These are phyloP conservation scores for Athalia circularis DNA, from an alignment of 2,888 invertebrate genomes.

Conservation along the genomic window DNA sequence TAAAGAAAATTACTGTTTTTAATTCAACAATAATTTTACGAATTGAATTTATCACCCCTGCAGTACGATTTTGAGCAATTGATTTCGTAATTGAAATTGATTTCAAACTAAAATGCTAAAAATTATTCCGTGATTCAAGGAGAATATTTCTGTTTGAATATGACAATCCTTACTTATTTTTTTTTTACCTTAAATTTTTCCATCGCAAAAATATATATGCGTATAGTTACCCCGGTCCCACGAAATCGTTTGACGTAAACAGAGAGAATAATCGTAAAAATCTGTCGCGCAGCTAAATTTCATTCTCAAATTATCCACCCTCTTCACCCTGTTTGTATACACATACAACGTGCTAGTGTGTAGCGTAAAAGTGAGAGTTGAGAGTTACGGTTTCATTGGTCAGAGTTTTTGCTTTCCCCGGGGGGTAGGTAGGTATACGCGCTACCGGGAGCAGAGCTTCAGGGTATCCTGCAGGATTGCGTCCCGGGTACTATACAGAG, in stretches of 20 bases:
- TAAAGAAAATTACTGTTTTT: too few relatives aligned
- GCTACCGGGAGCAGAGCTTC: neutral
- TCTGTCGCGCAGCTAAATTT: slow-evolving; percentile 23
- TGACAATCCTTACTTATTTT: too few relatives aligned
- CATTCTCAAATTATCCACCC: slow-evolving; percentile 31
- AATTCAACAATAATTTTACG: too few relatives aligned
- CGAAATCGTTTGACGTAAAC: neutral
- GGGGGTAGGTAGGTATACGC: neutral
- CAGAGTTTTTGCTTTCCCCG: slow-evolving; percentile 14
- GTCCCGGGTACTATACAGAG: neutral
- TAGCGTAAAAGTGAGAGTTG: neutral
- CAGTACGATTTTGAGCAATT: too few relatives aligned
- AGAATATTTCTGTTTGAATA: too few relatives aligned
- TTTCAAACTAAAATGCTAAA: too few relatives aligned
- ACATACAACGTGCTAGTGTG: slow-evolving; percentile 15
- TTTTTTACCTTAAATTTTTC: too few relatives aligned
- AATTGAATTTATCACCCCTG: too few relatives aligned
- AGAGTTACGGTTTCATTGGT: slow-evolving; percentile 35
- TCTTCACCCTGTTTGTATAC: slow-evolving; percentile 20
- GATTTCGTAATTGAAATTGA: too few relatives aligned
- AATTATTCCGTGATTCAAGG: too few relatives aligned
- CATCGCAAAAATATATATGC: neutral
- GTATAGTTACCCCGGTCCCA: neutral
- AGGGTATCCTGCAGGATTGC: slow-evolving; percentile 26
- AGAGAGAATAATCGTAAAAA: slow-evolving; percentile 17